phyloP scores from a whole-genome alignment of 2,113 vertebrate species.

The Micromys minutus region DNA sequence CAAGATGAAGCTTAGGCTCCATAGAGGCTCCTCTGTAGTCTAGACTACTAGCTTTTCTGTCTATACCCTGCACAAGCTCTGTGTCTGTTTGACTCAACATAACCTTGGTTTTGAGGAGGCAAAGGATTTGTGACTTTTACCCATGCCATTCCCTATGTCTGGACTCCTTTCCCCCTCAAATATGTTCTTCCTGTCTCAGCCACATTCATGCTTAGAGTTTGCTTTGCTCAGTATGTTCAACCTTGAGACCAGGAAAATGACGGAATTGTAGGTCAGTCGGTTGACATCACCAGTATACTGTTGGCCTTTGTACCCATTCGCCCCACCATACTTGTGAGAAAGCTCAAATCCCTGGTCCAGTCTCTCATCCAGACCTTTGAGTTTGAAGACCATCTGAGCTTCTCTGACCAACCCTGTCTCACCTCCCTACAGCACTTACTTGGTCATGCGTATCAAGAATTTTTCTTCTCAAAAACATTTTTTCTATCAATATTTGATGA shows the following conservation, averaged over 20 bases:
- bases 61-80: too few relatives aligned
- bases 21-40: not conserved
- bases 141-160: not conserved
- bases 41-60: not conserved
- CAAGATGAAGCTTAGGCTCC: not conserved
- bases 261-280: not conserved
- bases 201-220: too few relatives aligned
- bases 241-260: not conserved
- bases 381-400: not conserved
- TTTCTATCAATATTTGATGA: slow-evolving; percentile 89
- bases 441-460: slow-evolving; percentile 53
- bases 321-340: not conserved
- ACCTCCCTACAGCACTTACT: slow-evolving; percentile 41
- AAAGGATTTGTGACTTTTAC: not conserved
- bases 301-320: fast-evolving
- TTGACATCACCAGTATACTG: not conserved
- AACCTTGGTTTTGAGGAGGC: not conserved
- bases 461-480: slow-evolving; percentile 72
- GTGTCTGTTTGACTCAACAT: not conserved
- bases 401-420: slow-evolving; percentile 11
- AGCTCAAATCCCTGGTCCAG: fast-evolving
- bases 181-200: not conserved
- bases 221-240: not conserved
- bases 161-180: not conserved
- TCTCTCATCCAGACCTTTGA: slow-evolving; percentile 45